phyloP scores from a whole-genome alignment of 2,888 invertebrate genomes.

The Deladenus siricidicola region DNA sequence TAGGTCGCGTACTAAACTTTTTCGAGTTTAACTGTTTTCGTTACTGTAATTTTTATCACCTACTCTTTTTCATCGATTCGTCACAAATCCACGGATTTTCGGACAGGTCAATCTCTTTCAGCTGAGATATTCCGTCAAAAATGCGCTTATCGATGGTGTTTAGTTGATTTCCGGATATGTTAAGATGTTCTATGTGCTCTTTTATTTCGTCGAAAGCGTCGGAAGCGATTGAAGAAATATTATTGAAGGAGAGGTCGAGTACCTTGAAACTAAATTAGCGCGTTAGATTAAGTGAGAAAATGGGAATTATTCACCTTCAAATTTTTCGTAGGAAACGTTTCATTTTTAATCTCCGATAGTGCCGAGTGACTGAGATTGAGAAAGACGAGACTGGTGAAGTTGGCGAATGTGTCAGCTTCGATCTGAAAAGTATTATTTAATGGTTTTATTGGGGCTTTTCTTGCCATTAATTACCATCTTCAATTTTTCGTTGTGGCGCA shows the following conservation, averaged over 20 bases:
- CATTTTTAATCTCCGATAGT: background rate
- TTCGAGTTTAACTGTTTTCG: background rate
- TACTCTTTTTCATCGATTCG: slow-evolving; percentile 17
- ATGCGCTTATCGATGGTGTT: slow-evolving; percentile 66
- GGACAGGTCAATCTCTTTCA: slow-evolving; percentile 52
- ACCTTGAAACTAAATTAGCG: slow-evolving; percentile 21
- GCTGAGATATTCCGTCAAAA: slow-evolving; percentile 63
- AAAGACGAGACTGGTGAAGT: background rate
- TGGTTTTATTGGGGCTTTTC: no score
- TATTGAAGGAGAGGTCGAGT: slow-evolving; percentile 39
- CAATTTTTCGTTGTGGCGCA: slow-evolving; percentile 30
- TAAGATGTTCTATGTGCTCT: slow-evolving; percentile 64
- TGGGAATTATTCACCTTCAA: background rate
- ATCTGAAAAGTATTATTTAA: no score
- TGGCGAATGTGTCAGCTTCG: slow-evolving; percentile 1
- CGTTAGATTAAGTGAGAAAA: background rate
- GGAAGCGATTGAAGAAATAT: slow-evolving; percentile 31
- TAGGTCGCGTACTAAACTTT: background rate
- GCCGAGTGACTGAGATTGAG: slow-evolving; percentile 10
- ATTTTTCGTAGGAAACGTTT: background rate
- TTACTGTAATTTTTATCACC: background rate
- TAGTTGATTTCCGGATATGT: slow-evolving; percentile 75
- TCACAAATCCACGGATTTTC: slow-evolving; percentile 54
- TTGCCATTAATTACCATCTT: slow-evolving; percentile 10
- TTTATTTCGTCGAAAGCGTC: slow-evolving; percentile 31